Evolutionary conservation across 2,113 vertebrate genomes (phyloP).

Genomic region (Pimephales promelas): DNA sequence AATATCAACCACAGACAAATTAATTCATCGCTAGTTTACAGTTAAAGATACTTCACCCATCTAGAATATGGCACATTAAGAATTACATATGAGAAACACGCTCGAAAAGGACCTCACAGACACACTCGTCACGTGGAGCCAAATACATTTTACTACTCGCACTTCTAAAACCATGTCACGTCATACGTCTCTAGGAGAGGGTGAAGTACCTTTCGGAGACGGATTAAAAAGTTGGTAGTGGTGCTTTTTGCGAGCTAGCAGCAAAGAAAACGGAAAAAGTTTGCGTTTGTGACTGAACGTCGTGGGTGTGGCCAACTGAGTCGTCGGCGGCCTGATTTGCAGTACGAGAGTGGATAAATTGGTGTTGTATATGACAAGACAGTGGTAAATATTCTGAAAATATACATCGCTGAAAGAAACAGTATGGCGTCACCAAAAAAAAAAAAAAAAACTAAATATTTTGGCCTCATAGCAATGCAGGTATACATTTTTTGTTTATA

Average conservation of each 20-base stretch:
- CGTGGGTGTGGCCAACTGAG: not conserved
- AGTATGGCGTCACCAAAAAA: conserved; percentile 44
- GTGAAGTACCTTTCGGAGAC: conserved; percentile 51
- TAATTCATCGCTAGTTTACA: conserved; percentile 70
- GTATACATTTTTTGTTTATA: conserved; percentile 77
- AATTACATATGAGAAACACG: conserved; percentile 65
- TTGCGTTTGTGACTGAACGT: conserved; percentile 21
- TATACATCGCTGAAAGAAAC: conserved; percentile 42
- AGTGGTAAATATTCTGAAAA: conserved; percentile 42
- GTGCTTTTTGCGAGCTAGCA: conserved; percentile 62
- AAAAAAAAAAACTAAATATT: conserved; percentile 60
- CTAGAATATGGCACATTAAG: conserved; percentile 71
- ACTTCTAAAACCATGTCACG: conserved; percentile 52
- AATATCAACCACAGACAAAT: conserved; percentile 54
- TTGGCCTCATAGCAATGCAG: conserved; percentile 82
- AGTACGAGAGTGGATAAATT: conserved; percentile 1
- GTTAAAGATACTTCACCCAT: conserved; percentile 62
- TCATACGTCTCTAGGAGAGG: conserved; percentile 54
- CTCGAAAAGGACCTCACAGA: conserved; percentile 52
- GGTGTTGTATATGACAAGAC: not conserved
- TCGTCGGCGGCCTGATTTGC: not conserved
- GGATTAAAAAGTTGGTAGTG: conserved; percentile 48
- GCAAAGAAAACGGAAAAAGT: conserved; percentile 60
- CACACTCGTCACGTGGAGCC: conserved; percentile 43
- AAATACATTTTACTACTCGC: conserved; percentile 43